Evolutionary conservation across 2,113 vertebrate species (phyloP), one percentile per base, ranked within the genome.

Genomic region (Hystrix brachyura): DNA sequence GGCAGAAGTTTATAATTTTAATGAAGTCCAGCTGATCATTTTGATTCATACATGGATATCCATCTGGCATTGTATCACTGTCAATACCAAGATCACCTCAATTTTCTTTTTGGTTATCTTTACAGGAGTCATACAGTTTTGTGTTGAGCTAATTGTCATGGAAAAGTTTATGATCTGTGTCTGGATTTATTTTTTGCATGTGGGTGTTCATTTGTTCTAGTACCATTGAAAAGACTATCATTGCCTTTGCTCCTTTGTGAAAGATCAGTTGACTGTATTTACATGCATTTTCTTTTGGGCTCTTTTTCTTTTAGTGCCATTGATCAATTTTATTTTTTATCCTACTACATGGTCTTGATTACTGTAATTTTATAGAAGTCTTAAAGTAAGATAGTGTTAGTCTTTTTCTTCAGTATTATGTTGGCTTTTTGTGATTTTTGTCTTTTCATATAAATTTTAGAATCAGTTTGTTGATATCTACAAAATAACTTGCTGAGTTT

Each of bases 1-100:
- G 79, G 48, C 17, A n/a, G 34, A 79, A n/a, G 43, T 60, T 86
- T 93, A 88, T 27, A 57, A 46, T 91, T 82, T 93, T 96, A 79
- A 67, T 79, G 25, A 32, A 72, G 17, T 92, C 27, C 12, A 89
- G 0, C 12, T 86, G 38, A 91, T 88, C 48, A 55, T 1, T 84
- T 82, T 76, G 53, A 76, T 79, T 71, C 57, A 80, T 80, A 84
- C 14, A 62, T 67, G n/a, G 23, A 51, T 83, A 78, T 91, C 27
- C 15, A 67, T 92, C 88, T 67, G 55, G 18, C 55, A 0, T 96
- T 82, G 0, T 91, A 25, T 76, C 17, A 87, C 72, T 82, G 5
- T 93, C 34, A 91, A 23, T 60, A 27, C 12, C 53, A 93, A 43
- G 13, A 13, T 79, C 59, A 93, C 29, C 43, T 94, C 64, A 72